These are phyloP conservation scores for Matsumurasca onukii DNA, from an alignment of 1,140 invertebrate genomes.

Conservation along the genomic window DNA sequence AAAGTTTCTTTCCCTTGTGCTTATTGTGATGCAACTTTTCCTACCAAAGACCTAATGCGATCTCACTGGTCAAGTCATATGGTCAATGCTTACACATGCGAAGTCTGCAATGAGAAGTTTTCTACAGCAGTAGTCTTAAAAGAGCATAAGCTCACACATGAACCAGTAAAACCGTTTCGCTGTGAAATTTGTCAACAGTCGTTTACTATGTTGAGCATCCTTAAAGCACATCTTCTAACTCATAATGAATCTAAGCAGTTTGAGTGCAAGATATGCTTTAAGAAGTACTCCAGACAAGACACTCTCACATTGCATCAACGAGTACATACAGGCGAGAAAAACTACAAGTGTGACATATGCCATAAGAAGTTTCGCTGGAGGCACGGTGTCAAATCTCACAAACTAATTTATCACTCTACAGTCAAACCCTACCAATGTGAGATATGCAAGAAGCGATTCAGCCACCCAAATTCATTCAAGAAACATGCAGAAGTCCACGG, in stretches of 20 bases:
- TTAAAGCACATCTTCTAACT: conserved; percentile 14
- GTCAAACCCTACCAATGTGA: not conserved
- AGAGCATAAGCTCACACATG: not conserved
- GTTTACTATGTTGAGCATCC: conserved; percentile 1
- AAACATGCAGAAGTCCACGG: conserved; percentile 8
- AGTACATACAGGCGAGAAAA: conserved; percentile 11
- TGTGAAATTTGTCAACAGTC: conserved; percentile 18
- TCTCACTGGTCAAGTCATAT: not conserved
- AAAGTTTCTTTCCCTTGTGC: not conserved
- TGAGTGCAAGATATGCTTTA: conserved; percentile 4
- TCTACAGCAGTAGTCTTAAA: not conserved
- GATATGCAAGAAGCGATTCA: conserved; percentile 3
- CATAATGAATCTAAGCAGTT: not conserved
- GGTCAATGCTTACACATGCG: not conserved
- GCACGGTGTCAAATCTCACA: conserved; percentile 16
- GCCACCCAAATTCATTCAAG: conserved; percentile 14
- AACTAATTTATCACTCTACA: conserved; percentile 4
- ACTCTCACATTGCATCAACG: not conserved
- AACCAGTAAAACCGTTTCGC: not conserved
- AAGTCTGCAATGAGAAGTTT: conserved; percentile 1
- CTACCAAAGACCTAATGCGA: not conserved
- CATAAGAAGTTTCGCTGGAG: conserved; percentile 1
- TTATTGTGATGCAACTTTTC: not conserved
- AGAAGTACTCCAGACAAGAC: not conserved
- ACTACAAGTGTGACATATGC: conserved; percentile 8